Base-by-base conservation (phyloP, 2,113 vertebrate species). In the Lonchura striata region DNA sequence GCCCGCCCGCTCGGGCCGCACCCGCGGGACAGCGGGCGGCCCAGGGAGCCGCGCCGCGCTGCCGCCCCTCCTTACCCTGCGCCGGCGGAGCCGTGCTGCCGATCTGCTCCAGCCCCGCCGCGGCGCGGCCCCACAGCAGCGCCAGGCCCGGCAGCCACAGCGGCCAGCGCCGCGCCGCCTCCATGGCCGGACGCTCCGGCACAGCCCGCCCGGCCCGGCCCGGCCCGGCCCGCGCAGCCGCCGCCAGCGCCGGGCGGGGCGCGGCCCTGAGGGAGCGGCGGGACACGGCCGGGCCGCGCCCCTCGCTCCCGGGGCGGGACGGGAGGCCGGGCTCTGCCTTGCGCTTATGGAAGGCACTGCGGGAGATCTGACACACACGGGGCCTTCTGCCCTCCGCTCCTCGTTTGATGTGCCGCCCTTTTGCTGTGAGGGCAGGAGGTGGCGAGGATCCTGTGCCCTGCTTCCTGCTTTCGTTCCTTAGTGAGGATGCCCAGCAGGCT, bases 311-410 rank as follows among this genome's bases (percentile, higher is more conserved):
- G 22, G 35, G 31, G 16, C 5, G 1, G 1, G 21, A 4, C 0
- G 5, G 39, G 39, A 39, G 39, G 39, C 11, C 39, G 39, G 8
- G 39, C 9, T 39, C 39, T 39, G 39, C 9, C 39, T 39, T 39
- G 39, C 39, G 39, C 39, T 39, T 39, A 39, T 39, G 9, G 39
- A 39, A 39, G 39, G 8, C 39, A 39, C 2, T 11, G 33, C 3
- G 0, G 11, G 7, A 0, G 14, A 0, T 3, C 0, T 31, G 41
- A 1, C 4, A 0, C 1, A 0, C 1, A 0, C 0, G 4, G 3
- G 46, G 17, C 1, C 3, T 16, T 7, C 4, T 3, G 1, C 3
- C 7, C 5, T 30, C 9, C 9, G 4, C 13, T 8, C 7, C 6
- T 11, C 17, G 5, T 41, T 20, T 12, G 24, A 0, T 74, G 21